phyloP scores from a whole-genome alignment of 2,888 invertebrate species.

The Yponomeuta sedellus region DNA sequence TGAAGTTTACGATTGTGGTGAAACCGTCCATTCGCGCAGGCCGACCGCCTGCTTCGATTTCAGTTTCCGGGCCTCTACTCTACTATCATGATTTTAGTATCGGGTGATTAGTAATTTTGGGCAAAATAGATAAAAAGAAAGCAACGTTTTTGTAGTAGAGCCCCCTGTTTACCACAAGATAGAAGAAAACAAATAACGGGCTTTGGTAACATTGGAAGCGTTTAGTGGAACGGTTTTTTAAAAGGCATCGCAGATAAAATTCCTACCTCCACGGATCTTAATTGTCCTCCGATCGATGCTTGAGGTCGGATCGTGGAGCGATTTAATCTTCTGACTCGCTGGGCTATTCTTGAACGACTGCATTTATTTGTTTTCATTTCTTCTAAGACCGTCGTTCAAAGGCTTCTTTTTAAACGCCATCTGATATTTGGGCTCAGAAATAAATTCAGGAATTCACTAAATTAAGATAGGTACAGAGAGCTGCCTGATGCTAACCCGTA shows the following conservation, averaged over 20 bases:
- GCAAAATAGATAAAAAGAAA: too few species aligned
- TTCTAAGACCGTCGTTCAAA: neutral
- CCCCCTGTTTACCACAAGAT: neutral
- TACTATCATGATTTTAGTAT: neutral
- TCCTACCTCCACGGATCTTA: conserved; percentile 40
- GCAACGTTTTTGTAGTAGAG: neutral
- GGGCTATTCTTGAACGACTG: conserved; percentile 32
- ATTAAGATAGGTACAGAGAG: too few species aligned
- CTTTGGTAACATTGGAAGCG: conserved; percentile 38
- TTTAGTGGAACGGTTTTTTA: conserved; percentile 29
- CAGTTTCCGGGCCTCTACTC: neutral
- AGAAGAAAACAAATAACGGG: conserved; percentile 17
- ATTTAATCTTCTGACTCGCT: conserved; percentile 35
- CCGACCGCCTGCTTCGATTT: neutral
- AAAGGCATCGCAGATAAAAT: conserved; percentile 40
- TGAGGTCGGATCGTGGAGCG: conserved; percentile 37
- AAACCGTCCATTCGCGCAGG: conserved; percentile 1
- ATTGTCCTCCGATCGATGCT: conserved; percentile 44
- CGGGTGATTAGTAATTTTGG: too few species aligned
- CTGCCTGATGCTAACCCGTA: too few species aligned
- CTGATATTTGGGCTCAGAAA: too few species aligned
- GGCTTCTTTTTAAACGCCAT: too few species aligned
- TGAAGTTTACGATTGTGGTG: conserved; percentile 5
- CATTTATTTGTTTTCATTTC: neutral
- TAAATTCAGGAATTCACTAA: too few species aligned